Percentiles rank a stretch among this genome's conserved stretches.
These are phyloP conservation scores for Lasius fuliginosus DNA, from an alignment of 2,888 invertebrate genomes.

Conservation along the genomic window DNA sequence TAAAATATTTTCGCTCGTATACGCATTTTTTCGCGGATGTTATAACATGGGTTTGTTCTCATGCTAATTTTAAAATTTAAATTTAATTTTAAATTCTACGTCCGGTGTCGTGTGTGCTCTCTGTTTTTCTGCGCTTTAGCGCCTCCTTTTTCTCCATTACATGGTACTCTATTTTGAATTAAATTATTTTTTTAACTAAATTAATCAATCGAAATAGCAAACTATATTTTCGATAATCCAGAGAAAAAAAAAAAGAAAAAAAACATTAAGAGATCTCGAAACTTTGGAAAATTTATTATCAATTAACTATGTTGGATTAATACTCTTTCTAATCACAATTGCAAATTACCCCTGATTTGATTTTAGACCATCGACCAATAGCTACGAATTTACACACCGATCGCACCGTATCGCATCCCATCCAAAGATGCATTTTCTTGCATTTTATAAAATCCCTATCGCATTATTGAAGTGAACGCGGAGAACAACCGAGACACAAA, in stretches of 20 bases:
- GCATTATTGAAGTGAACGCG: conserved; percentile 22
- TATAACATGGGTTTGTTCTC: neutral
- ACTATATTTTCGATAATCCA: neutral
- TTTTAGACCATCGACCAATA: neutral
- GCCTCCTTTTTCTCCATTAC: neutral
- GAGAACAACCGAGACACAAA: conserved; percentile 44
- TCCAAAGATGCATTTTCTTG: conserved; percentile 5
- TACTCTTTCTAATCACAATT: neutral
- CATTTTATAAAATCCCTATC: conserved; percentile 23
- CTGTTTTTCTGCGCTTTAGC: neutral
- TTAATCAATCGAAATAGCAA: neutral
- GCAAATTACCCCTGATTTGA: conserved; percentile 11
- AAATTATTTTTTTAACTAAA: neutral
- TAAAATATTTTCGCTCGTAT: conserved; percentile 1
- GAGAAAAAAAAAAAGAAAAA: neutral
- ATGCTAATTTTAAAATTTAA: neutral
- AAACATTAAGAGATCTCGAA: neutral
- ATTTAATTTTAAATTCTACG: neutral
- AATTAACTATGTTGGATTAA: neutral
- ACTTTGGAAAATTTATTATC: neutral
- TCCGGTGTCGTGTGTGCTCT: neutral
- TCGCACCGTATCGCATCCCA: neutral
- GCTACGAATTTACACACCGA: conserved; percentile 1
- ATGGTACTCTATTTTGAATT: neutral
- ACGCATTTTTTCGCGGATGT: neutral